Evolutionary conservation across 2,113 vertebrate species (phyloP), one percentile per base, ranked within the genome.

Genomic region (Tursiops truncatus): DNA sequence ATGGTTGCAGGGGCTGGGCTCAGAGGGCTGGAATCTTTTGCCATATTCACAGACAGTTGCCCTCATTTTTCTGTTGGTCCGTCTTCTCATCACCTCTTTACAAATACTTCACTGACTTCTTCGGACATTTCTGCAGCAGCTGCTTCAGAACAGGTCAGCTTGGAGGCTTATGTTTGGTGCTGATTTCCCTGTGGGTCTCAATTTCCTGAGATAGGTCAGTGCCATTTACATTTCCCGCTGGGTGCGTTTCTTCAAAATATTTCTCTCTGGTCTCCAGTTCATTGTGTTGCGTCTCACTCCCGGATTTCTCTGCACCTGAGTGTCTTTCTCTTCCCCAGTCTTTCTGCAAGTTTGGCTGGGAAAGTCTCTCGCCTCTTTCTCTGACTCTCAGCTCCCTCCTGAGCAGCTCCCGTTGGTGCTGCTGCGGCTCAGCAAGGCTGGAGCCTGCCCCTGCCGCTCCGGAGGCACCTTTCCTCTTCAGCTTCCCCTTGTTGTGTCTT

Each of bases 11-110:
- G 99, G 58, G 98, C 98, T 95, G 98, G 98, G 0, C 98, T 97
- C 87, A 98, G 95, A 38, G 98, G 97, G 93, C 99, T 99, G 96
- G 96, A 97, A 80, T 99, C 98, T 96, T 98, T 97, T 8, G 98
- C 91, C 62, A 98, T 89, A 70, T 87, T 47, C 36, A 76, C 89
- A 82, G 97, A 1, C 38, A 5, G 91, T 73, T 5, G 96, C 96
- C 98, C 0, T 77, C 28, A 73, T 99, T 98, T 95, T 98, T 98
- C 96, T 98, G 98, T 94, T 98, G 95, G 14, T 98, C 98, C 0
- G 83, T 95, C 97, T 99, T 98, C 8, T 89, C 80, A 2, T 98
- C 97, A 47, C 98, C 98, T 56, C 99, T 50, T 99, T 67, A 98
- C 97, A 82, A 98, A 95, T 89, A 97, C 96, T 50, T 83, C 15